Conservation (phyloP, 2,888 invertebrate species). For the Hypomecis atomaria region DNA sequence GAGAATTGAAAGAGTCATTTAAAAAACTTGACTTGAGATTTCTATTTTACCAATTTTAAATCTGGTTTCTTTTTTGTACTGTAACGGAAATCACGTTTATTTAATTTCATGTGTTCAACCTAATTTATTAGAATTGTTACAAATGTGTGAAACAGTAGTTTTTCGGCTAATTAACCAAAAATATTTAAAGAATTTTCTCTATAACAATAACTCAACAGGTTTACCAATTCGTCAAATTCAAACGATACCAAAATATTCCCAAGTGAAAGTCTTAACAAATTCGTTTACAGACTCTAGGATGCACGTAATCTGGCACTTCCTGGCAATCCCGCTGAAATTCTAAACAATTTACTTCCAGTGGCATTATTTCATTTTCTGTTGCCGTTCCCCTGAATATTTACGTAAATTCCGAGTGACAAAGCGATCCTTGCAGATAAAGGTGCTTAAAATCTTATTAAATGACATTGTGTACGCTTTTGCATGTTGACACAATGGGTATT, state of each 20-base stretch:
- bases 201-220: background rate
- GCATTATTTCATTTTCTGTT: slow-evolving; percentile 29
- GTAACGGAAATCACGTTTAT: too few species aligned
- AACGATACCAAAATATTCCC: background rate
- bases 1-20: too few species aligned
- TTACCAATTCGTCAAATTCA: background rate
- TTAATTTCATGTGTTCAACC: too few species aligned
- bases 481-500: slow-evolving; percentile 25
- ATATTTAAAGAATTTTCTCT: too few species aligned
- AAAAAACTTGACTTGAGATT: too few species aligned
- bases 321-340: slow-evolving; percentile 17
- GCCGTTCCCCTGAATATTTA: slow-evolving; percentile 27
- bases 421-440: slow-evolving; percentile 37
- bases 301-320: slow-evolving; percentile 9
- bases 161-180: too few species aligned
- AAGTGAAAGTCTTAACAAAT: background rate
- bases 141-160: too few species aligned
- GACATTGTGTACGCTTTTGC: slow-evolving; percentile 33
- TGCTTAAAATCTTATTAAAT: slow-evolving; percentile 40
- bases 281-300: background rate
- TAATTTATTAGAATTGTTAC: too few species aligned
- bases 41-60: too few species aligned
- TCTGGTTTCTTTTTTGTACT: too few species aligned
- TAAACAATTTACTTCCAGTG: slow-evolving; percentile 26
- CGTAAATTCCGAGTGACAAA: slow-evolving; percentile 37